A percentile compares a stretch with the other conserved stretches of the same genome.
phyloP scores from a whole-genome alignment of 2,888 invertebrate genomes.

The Spatulosminthurus flaviceps region DNA sequence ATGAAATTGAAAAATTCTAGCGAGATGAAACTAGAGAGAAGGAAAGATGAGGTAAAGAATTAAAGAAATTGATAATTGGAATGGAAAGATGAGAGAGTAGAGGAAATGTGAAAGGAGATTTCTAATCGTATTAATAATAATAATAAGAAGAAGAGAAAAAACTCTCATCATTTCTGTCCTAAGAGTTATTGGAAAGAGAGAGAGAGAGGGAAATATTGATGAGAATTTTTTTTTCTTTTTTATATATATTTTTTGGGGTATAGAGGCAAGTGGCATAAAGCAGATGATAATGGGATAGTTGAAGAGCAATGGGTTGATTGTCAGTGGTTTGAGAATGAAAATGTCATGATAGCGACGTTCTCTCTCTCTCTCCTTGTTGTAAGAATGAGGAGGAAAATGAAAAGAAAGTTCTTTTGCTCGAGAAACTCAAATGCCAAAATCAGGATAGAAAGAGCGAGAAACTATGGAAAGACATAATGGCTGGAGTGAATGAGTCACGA shows the following conservation, averaged over 20 bases:
- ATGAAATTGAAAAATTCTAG: not conserved
- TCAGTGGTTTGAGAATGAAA: conserved; percentile 39
- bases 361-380: no score
- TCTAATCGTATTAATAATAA: conserved; percentile 16
- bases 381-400: conserved; percentile 35
- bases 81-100: not conserved
- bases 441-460: conserved; percentile 23
- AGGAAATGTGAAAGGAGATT: conserved; percentile 8
- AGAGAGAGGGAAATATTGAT: conserved; percentile 20
- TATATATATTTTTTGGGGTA: no score
- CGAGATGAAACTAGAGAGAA: not conserved
- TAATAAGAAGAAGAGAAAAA: not conserved
- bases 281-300: conserved; percentile 27
- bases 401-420: conserved; percentile 39
- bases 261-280: conserved; percentile 16
- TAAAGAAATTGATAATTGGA: not conserved
- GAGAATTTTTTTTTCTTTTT: not conserved
- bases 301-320: conserved; percentile 32
- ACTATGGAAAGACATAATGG: not conserved
- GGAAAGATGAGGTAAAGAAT: not conserved
- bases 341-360: conserved; percentile 45
- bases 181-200: not conserved
- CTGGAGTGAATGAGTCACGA: conserved; percentile 41
- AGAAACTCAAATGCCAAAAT: conserved; percentile 46
- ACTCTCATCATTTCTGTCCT: not conserved